Evolutionary conservation across 2,888 invertebrate genomes (phyloP).

Genomic region (Cordilura impudica): DNA sequence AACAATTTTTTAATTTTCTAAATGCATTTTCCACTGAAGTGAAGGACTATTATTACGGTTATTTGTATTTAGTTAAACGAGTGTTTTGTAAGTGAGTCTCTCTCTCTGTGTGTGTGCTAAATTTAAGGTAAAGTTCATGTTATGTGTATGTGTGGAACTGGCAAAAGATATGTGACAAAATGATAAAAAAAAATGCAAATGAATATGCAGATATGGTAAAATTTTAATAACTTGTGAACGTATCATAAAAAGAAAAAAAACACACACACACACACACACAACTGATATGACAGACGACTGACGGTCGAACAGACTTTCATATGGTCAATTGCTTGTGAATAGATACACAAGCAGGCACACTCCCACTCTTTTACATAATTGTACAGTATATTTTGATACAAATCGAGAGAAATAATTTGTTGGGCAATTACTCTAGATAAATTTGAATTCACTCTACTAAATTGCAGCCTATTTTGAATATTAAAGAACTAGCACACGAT

Average conservation of each 20-base stretch:
- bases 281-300: conserved; percentile 19
- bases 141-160: not conserved
- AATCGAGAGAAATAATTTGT: too few relatives aligned
- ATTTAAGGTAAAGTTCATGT: conserved; percentile 34
- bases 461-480: too few relatives aligned
- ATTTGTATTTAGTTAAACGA: conserved; percentile 17
- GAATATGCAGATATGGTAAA: conserved; percentile 45
- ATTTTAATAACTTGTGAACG: conserved; percentile 55
- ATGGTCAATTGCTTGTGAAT: conserved; percentile 32
- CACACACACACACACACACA: too few relatives aligned
- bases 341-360: too few relatives aligned
- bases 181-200: conserved; percentile 6
- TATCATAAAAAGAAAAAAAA: too few relatives aligned
- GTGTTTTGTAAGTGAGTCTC: conserved; percentile 18
- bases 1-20: conserved; percentile 65
- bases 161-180: not conserved
- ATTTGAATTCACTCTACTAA: too few relatives aligned
- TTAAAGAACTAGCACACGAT: too few relatives aligned
- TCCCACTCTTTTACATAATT: too few relatives aligned
- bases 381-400: too few relatives aligned
- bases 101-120: conserved; percentile 13
- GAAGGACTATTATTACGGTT: conserved; percentile 50
- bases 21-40: conserved; percentile 60
- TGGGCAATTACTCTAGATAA: too few relatives aligned
- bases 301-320: conserved; percentile 1